phyloP scores from a whole-genome alignment of 2,113 vertebrate genomes.

The Oreochromis tanganicae region DNA sequence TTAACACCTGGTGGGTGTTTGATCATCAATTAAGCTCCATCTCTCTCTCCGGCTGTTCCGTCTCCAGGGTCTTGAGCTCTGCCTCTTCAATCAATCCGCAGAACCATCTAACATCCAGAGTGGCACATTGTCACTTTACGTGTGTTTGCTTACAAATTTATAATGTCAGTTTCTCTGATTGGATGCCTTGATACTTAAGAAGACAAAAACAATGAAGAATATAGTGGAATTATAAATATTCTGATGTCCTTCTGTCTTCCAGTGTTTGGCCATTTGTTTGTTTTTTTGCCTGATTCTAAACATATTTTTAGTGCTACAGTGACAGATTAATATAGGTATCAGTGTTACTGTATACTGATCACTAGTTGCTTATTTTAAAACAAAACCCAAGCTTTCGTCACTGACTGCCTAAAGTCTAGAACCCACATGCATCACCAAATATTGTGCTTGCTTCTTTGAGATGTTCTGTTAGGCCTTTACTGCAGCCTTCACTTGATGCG shows the following conservation, averaged over 20 bases:
- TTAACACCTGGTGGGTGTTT: conserved; percentile 71
- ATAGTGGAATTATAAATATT: neutral
- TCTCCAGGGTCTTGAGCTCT: conserved; percentile 9
- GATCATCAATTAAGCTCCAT: conserved; percentile 70
- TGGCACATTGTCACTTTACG: neutral
- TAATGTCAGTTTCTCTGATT: neutral
- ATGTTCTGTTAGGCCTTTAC: neutral
- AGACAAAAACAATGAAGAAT: neutral
- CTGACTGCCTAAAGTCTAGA: neutral
- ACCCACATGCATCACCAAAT: neutral
- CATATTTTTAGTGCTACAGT: neutral
- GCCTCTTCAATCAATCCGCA: conserved; percentile 9
- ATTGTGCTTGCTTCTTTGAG: neutral
- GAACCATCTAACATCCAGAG: neutral
- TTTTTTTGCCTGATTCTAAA: neutral
- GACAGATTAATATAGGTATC: neutral
- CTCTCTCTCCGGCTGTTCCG: conserved; percentile 40
- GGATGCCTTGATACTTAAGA: neutral
- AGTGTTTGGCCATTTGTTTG: neutral
- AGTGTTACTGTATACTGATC: neutral
- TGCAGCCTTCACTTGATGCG: neutral
- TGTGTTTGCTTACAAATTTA: neutral
- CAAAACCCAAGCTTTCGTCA: neutral
- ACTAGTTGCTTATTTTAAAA: neutral
- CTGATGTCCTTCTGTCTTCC: neutral